Evolutionary conservation across 2,888 invertebrate genomes (phyloP).

Genomic region (Odontocerum albicorne): DNA sequence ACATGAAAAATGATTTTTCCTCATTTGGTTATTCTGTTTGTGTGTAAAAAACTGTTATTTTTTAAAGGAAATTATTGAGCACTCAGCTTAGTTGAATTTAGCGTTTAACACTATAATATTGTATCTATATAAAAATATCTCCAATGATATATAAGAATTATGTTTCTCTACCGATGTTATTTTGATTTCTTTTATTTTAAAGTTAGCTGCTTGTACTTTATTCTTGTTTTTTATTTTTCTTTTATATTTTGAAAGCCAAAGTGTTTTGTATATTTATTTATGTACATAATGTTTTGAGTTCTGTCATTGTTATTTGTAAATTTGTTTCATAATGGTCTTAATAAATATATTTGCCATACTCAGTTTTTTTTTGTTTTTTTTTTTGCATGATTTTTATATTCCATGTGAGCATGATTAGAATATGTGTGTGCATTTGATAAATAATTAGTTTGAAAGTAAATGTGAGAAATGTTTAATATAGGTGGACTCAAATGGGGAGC

Average conservation of each 20-base stretch:
- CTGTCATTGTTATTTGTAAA: slow-evolving; percentile 36
- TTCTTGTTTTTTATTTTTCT: slow-evolving; percentile 23
- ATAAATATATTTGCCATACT: slow-evolving; percentile 39
- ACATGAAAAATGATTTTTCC: too few species aligned
- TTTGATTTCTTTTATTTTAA: too few species aligned
- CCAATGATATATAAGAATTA: too few species aligned
- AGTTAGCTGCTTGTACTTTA: slow-evolving; percentile 3
- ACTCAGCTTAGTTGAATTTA: too few species aligned
- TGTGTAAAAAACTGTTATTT: too few species aligned
- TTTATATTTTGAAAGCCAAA: slow-evolving; percentile 27
- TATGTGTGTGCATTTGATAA: slow-evolving; percentile 30
- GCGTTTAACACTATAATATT: too few species aligned
- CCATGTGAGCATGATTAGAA: slow-evolving; percentile 33
- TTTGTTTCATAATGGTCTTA: slow-evolving; percentile 38
- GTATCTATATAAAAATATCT: too few species aligned
- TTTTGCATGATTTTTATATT: slow-evolving; percentile 20
- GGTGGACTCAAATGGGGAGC: slow-evolving; percentile 77
- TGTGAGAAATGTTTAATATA: slow-evolving; percentile 42
- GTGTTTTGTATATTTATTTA: slow-evolving; percentile 25
- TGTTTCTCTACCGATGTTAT: too few species aligned
- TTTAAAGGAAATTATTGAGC: too few species aligned
- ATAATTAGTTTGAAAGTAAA: slow-evolving; percentile 8
- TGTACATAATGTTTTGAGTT: slow-evolving; percentile 23
- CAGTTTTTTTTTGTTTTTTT: slow-evolving; percentile 16
- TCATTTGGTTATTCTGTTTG: too few species aligned